Evolutionary conservation across 2,797 vertebrate species (phyloP).

Genomic region (Sebastolobus alascanus): DNA sequence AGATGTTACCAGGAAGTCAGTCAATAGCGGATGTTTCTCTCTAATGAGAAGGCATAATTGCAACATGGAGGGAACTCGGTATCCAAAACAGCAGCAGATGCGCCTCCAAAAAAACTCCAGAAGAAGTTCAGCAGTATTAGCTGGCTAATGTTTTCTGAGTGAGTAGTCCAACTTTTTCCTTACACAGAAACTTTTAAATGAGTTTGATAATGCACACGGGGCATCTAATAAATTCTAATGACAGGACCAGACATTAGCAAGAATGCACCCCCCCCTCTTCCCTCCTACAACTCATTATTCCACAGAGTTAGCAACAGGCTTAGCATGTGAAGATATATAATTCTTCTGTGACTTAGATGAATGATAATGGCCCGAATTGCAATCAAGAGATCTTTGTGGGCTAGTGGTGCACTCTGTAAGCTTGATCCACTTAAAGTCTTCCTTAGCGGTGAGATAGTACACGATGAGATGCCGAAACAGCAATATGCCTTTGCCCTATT

Average conservation of each 20-base stretch:
- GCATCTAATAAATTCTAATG: conserved; percentile 80
- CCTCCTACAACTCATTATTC: conserved; percentile 71
- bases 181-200: conserved; percentile 71
- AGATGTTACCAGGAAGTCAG: conserved; percentile 75
- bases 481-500: conserved; percentile 36
- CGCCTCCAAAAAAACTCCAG: conserved; percentile 13
- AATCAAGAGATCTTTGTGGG: conserved; percentile 69
- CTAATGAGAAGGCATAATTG: conserved; percentile 82
- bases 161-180: conserved; percentile 50
- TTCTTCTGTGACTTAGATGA: conserved; percentile 68
- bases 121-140: conserved; percentile 31
- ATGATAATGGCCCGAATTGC: conserved; percentile 70
- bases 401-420: conserved; percentile 40
- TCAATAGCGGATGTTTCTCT: conserved; percentile 70
- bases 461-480: conserved; percentile 16
- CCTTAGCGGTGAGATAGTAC: conserved; percentile 26
- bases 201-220: conserved; percentile 69
- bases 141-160: conserved; percentile 49
- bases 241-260: conserved; percentile 71
- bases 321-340: conserved; percentile 67
- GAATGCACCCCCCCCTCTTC: conserved; percentile 17
- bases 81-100: conserved; percentile 69
- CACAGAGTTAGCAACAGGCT: conserved; percentile 60
- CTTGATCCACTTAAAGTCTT: conserved; percentile 43
- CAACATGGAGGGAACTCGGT: conserved; percentile 55